A percentile compares a stretch with the other conserved stretches of the same genome.
Evolutionary conservation across 92 coral and sea anemone genomes (phyloP).

Genomic region (Porites evermanni): DNA sequence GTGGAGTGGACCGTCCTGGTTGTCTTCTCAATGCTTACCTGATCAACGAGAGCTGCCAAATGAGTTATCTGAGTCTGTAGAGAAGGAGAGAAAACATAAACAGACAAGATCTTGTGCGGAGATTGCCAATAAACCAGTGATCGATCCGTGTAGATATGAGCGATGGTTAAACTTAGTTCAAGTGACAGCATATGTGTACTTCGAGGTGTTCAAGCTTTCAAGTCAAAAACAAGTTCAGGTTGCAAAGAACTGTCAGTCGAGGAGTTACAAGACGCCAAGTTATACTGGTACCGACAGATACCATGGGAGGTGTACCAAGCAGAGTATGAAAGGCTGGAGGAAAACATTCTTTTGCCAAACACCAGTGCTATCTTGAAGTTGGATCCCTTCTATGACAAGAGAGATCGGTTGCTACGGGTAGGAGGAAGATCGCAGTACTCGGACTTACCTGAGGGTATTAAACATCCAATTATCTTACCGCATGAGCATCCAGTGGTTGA

Average conservation of each 20-base stretch:
- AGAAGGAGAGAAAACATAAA: conserved; percentile 1
- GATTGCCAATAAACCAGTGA: conserved; percentile 10
- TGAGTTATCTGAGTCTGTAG: background rate
- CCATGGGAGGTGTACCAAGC: conserved; percentile 36
- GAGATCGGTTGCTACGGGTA: background rate
- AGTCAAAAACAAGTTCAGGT: background rate
- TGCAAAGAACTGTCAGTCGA: conserved; percentile 21
- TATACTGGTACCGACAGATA: conserved; percentile 6
- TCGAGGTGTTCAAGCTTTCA: conserved; percentile 14
- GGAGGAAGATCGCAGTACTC: conserved; percentile 26
- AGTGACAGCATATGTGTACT: conserved; percentile 30
- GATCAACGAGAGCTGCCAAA: background rate
- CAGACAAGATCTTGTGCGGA: conserved; percentile 2
- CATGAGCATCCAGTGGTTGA: conserved; percentile 11
- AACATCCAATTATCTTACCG: conserved; percentile 44
- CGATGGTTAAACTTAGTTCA: conserved; percentile 12
- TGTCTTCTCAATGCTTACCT: background rate
- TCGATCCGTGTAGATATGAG: conserved; percentile 10
- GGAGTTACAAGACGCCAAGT: conserved; percentile 16
- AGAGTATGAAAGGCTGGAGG: conserved; percentile 27
- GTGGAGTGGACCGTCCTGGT: conserved; percentile 38
- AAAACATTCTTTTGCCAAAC: background rate
- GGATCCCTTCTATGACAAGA: background rate
- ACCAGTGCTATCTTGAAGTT: conserved; percentile 29
- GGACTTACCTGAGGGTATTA: conserved; percentile 30